Evolutionary conservation across 2,888 invertebrate species (phyloP), one percentile per base, ranked within the genome.

Genomic region (Drosophila testacea): DNA sequence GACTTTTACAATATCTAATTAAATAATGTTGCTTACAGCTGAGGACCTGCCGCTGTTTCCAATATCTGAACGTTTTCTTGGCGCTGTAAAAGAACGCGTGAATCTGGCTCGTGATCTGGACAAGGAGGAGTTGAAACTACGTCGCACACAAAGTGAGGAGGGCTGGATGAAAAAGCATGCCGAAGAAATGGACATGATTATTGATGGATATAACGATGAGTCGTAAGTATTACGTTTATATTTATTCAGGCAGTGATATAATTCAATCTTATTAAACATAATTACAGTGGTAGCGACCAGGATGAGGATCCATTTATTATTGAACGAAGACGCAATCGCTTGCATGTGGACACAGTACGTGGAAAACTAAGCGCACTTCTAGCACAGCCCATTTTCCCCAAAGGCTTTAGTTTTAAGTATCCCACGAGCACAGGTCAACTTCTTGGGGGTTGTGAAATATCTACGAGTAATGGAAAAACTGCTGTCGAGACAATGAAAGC

Each of bases 161-260:
- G 96, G 96, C 27, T 99, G 99, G 99, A 93, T 97, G 89, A 95
- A 96, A 80, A 96, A 96, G 90, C 96, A 96, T 1, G 97, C 97
- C 0, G 94, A 95, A 74, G 98, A 98, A 78, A 96, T 98, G 95
- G 99, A 99, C 92, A 96, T 98, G 83, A 95, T 99, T 67, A 93
- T 98, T 2, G 98, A 98, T 84, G 96, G 97, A 41, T 95, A 95
- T 69, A 93, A 93, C 69, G 85, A 91, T 80, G 90, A 83, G 13
- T 89, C 90, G 92, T 92, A 80, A 56, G 56, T 57, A 13, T 7
- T 92, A 78, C 9, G 16, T 16, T 16, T 16, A 2, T 41, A 11
- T 4, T n/a, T n/a, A 7, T 11, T 4, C 6, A 10, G 4, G 5
- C 16, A 16, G 16, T 16, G 16, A 39, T 1, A 11, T 4, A 4